These are phyloP conservation scores for Gonocerus acuteangulatus DNA, from an alignment of 2,888 invertebrate genomes.

Conservation along the genomic window DNA sequence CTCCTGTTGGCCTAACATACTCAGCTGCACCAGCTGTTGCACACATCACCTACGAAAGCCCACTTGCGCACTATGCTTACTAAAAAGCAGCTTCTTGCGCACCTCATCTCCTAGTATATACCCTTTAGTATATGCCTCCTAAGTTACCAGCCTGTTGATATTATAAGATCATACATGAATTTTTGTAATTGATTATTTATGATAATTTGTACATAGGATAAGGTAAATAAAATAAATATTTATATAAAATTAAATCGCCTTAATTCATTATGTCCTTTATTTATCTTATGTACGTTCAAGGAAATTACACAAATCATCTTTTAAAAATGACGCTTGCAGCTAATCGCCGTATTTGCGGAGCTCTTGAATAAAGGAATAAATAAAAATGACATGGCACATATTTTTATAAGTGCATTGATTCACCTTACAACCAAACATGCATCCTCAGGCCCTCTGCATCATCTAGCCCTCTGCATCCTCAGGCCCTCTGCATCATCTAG, in stretches of 20 bases:
- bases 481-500: too few species aligned
- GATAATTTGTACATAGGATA: constrained; percentile 20
- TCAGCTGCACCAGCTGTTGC: constrained; percentile 31
- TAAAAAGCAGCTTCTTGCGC: constrained; percentile 44
- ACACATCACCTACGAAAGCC: constrained; percentile 38
- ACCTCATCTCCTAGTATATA: constrained; percentile 57
- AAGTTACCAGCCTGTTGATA: constrained; percentile 48
- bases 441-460: too few species aligned
- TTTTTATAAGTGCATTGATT: too few species aligned
- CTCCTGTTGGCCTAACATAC: constrained; percentile 31
- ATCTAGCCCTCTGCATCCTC: too few species aligned
- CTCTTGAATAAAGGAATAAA: too few species aligned
- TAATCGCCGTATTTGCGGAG: too few species aligned
- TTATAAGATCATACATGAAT: not conserved
- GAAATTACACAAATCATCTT: too few species aligned
- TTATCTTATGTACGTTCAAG: too few species aligned
- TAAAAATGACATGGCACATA: too few species aligned
- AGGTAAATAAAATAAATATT: constrained; percentile 17
- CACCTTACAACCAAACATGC: too few species aligned
- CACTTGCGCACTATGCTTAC: constrained; percentile 51
- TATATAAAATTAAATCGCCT: not conserved
- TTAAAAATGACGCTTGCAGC: too few species aligned
- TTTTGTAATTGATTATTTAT: not conserved
- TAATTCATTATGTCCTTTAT: too few species aligned
- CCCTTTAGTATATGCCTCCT: constrained; percentile 60